These are phyloP conservation scores for Eulacestoma nigropectus DNA, from an alignment of 2,113 vertebrate genomes.

Conservation along the genomic window DNA sequence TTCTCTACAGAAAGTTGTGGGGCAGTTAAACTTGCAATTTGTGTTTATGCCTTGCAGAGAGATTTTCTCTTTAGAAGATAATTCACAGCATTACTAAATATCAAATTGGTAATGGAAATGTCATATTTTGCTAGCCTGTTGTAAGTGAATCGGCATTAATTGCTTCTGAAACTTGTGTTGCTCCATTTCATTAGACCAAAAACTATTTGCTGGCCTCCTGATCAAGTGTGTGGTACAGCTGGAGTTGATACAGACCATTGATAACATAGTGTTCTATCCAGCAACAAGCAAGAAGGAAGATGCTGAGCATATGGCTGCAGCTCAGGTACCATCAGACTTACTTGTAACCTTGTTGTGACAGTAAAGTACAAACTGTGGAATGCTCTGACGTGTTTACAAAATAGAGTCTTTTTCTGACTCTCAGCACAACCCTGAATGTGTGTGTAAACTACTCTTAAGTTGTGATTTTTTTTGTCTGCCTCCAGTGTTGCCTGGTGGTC, in stretches of 20 bases:
- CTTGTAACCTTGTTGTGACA: not conserved
- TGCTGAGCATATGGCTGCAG: slow-evolving; percentile 94
- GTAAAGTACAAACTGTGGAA: not conserved
- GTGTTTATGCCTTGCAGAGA: not conserved
- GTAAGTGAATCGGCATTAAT: not conserved
- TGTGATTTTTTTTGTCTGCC: not conserved
- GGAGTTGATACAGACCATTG: slow-evolving; percentile 95
- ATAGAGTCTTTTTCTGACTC: not conserved
- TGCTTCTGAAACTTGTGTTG: not conserved
- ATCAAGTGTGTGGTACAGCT: slow-evolving; percentile 98
- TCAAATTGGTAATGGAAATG: not conserved
- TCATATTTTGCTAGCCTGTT: not conserved
- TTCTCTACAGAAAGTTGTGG: not conserved
- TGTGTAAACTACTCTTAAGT: not conserved
- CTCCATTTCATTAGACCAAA: slow-evolving; percentile 81
- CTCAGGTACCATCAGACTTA: slow-evolving; percentile 78
- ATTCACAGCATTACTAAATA: not conserved
- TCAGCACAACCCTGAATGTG: not conserved
- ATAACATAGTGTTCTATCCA: slow-evolving; percentile 96
- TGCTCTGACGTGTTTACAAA: not conserved
- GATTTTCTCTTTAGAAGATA: not conserved
- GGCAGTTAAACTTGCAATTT: not conserved
- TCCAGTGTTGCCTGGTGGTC: not conserved
- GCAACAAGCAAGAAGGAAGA: slow-evolving; percentile 97
- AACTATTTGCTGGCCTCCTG: slow-evolving; percentile 91